A percentile compares a stretch with the other conserved stretches of the same genome.
phyloP scores from a whole-genome alignment of 2,113 vertebrate species.

The Heteronetta atricapilla region DNA sequence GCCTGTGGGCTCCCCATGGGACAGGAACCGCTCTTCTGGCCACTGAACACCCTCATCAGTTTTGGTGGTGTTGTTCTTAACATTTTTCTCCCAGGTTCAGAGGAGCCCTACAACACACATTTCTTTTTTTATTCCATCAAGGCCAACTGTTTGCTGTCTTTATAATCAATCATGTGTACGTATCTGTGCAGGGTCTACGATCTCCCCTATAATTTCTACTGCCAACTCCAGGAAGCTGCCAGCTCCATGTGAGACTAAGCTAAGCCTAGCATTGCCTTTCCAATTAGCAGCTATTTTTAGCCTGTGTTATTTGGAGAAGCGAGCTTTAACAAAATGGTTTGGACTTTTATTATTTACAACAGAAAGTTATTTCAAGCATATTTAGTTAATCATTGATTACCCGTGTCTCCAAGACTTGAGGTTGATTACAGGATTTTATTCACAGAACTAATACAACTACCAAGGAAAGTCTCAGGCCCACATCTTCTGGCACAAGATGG shows the following conservation, averaged over 20 bases:
- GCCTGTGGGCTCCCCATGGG: background rate
- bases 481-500: background rate
- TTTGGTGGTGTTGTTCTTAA: background rate
- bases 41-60: background rate
- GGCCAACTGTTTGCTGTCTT: background rate
- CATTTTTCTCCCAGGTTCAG: background rate
- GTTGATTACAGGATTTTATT: background rate
- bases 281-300: background rate
- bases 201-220: background rate
- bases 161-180: background rate
- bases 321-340: background rate
- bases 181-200: background rate
- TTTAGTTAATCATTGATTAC: background rate
- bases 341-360: background rate
- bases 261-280: background rate
- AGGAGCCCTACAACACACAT: rapidly evolving
- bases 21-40: rapidly evolving
- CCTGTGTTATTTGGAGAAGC: background rate
- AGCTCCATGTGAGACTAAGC: background rate
- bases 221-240: background rate
- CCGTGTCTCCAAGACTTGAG: background rate
- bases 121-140: background rate
- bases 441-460: background rate
- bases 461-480: background rate
- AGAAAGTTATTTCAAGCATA: background rate